These are phyloP conservation scores for Theocolax elegans DNA, from an alignment of 1,140 invertebrate genomes.

Conservation along the genomic window DNA sequence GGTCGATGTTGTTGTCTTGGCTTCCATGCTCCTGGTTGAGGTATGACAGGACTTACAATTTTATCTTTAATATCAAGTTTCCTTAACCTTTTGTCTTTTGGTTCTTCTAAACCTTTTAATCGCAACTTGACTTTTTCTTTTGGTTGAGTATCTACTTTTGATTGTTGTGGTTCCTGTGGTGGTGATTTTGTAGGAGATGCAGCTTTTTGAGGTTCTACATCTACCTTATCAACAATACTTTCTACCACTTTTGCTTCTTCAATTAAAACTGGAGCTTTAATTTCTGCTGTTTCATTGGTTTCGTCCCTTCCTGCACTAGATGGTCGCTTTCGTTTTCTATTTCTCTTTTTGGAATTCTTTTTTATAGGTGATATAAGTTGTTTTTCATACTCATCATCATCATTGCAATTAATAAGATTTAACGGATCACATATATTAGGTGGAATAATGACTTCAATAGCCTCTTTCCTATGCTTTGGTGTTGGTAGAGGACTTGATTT, in stretches of 20 bases:
- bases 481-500: slow-evolving; percentile 89
- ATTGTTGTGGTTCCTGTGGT: slow-evolving; percentile 46
- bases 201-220: slow-evolving; percentile 31
- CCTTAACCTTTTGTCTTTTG: slow-evolving; percentile 70
- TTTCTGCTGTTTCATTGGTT: slow-evolving; percentile 48
- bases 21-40: slow-evolving; percentile 86
- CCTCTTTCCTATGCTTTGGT: slow-evolving; percentile 82
- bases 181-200: slow-evolving; percentile 23
- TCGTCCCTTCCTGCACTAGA: slow-evolving; percentile 69
- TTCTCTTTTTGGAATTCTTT: slow-evolving; percentile 70
- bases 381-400: slow-evolving; percentile 83
- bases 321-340: slow-evolving; percentile 67
- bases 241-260: slow-evolving; percentile 33
- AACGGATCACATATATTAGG: slow-evolving; percentile 92
- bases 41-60: slow-evolving; percentile 92
- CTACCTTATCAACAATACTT: slow-evolving; percentile 42
- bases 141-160: slow-evolving; percentile 57
- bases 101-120: slow-evolving; percentile 62
- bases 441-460: slow-evolving; percentile 91
- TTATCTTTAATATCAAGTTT: slow-evolving; percentile 82
- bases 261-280: slow-evolving; percentile 42
- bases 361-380: slow-evolving; percentile 76
- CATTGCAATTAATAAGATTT: slow-evolving; percentile 84
- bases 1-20: slow-evolving; percentile 57
- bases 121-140: slow-evolving; percentile 61